Conservation (phyloP, 1,140 invertebrate genomes). For the Drosophila mayri region DNA sequence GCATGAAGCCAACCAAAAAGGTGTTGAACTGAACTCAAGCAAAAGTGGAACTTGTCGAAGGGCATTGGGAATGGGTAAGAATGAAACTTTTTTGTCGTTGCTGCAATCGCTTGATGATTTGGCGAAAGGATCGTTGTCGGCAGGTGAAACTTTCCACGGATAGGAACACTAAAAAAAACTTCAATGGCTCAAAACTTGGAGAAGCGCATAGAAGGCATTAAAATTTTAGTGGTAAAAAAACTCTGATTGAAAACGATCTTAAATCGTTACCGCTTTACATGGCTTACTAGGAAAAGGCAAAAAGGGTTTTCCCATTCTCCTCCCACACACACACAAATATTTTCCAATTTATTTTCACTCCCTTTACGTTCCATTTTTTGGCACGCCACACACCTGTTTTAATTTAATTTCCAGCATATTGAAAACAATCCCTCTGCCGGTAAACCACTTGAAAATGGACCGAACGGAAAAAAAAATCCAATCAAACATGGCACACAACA, state of each 20-base stretch:
- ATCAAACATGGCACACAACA: slow-evolving; percentile 63
- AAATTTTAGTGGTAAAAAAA: slow-evolving; percentile 28
- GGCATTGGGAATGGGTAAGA: slow-evolving; percentile 26
- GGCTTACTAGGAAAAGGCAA: slow-evolving; percentile 13
- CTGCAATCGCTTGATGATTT: slow-evolving; percentile 44
- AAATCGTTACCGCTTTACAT: slow-evolving; percentile 29
- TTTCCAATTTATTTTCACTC: slow-evolving; percentile 35
- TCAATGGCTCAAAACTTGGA: slow-evolving; percentile 38
- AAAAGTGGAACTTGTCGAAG: slow-evolving; percentile 54
- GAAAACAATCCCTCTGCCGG: slow-evolving; percentile 32
- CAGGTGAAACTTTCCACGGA: slow-evolving; percentile 33
- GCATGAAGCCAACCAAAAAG: slow-evolving; percentile 29
- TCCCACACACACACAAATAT: slow-evolving; percentile 7
- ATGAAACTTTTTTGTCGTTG: slow-evolving; percentile 39
- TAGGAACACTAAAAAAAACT: slow-evolving; percentile 32
- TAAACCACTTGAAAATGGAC: slow-evolving; percentile 31
- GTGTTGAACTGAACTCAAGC: slow-evolving; percentile 50
- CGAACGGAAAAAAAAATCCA: slow-evolving; percentile 37
- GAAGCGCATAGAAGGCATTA: slow-evolving; percentile 36
- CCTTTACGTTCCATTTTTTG: slow-evolving; percentile 15
- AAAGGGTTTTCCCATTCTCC: slow-evolving; percentile 3
- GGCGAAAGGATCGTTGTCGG: slow-evolving; percentile 16
- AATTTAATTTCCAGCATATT: slow-evolving; percentile 74
- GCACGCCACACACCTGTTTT: slow-evolving; percentile 51
- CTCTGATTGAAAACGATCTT: slow-evolving; percentile 29